These are phyloP conservation scores for Agriopis marginaria DNA, from an alignment of 2,888 invertebrate species.

Conservation along the genomic window DNA sequence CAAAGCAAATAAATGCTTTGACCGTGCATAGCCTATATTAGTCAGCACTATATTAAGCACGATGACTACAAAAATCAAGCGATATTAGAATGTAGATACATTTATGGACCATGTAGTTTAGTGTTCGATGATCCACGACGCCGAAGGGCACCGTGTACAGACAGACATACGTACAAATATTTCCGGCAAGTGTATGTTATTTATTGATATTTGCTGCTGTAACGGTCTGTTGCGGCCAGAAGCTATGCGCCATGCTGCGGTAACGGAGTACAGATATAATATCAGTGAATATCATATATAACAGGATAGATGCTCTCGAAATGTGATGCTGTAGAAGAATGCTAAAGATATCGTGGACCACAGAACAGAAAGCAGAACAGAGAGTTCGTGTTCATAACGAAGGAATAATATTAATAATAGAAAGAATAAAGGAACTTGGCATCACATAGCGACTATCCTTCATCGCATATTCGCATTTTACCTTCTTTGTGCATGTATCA, in stretches of 20 bases:
- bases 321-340: too few species aligned
- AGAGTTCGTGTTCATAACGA: too few species aligned
- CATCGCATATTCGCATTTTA: too few species aligned
- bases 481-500: neutral
- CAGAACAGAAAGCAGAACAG: too few species aligned
- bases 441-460: too few species aligned
- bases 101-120: conserved; percentile 28
- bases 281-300: neutral
- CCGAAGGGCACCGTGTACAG: conserved; percentile 39
- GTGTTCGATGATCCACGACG: conserved; percentile 41
- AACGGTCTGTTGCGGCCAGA: conserved; percentile 34
- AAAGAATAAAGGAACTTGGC: too few species aligned
- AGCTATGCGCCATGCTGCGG: conserved; percentile 20
- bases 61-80: conserved; percentile 21
- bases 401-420: too few species aligned
- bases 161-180: conserved; percentile 35
- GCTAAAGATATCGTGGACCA: too few species aligned
- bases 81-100: conserved; percentile 17
- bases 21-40: conserved; percentile 2
- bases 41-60: conserved; percentile 13
- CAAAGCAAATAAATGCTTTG: too few species aligned
- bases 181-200: conserved; percentile 47
- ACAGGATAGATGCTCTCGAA: too few species aligned
- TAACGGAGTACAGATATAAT: conserved; percentile 12
- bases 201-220: conserved; percentile 37